Evolutionary conservation across 2,113 vertebrate genomes (phyloP), one percentile per base, ranked within the genome.

Genomic region (Numenius arquata): DNA sequence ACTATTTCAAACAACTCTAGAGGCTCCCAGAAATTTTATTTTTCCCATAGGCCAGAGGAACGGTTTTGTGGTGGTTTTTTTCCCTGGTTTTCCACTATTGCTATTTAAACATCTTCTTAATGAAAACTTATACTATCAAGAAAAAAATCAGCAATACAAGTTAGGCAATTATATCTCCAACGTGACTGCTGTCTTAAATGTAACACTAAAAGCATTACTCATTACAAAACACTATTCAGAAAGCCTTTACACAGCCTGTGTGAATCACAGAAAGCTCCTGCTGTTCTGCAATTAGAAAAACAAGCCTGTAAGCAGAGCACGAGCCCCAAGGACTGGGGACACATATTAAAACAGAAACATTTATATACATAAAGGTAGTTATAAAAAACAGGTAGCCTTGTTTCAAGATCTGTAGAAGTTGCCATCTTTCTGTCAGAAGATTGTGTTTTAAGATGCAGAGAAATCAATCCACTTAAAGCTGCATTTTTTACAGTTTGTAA

Each of bases 31-130:
- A 15, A 45, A 52, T 65, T 82, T 65, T 48, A 17, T 19, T 82
- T 77, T 78, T 55, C 40, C 36, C 12, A 25, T 23, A 78, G 26
- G 21, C 16, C 55, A 78, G 26, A 70, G 12, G 68, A 82, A 77
- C 2, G 2, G 1, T 4, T 6, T 56, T 71, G 29, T 18, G 6
- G 34, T 48, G 8, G 0, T 3, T 1, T 8, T 79, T 56, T 45
- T 12, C 0, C 12, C 38, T 56, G 15, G 11, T 74, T 85, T 85
- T 75, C 36, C 16, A 47, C 61, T 66, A 41, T 32, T 79, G 15
- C 22, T 91, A 19, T 67, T 74, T 77, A 78, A 91, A 58, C 2
- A 5, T 32, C 9, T 70, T 63, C n/a, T 66, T 78, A 43, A 71
- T 20, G 12, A 71, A 89, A 75, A 91, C 50, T 34, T 48, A n/a